Base-by-base conservation (phyloP, 2,113 vertebrate species). In the Brachyhypopomus gauderio region DNA sequence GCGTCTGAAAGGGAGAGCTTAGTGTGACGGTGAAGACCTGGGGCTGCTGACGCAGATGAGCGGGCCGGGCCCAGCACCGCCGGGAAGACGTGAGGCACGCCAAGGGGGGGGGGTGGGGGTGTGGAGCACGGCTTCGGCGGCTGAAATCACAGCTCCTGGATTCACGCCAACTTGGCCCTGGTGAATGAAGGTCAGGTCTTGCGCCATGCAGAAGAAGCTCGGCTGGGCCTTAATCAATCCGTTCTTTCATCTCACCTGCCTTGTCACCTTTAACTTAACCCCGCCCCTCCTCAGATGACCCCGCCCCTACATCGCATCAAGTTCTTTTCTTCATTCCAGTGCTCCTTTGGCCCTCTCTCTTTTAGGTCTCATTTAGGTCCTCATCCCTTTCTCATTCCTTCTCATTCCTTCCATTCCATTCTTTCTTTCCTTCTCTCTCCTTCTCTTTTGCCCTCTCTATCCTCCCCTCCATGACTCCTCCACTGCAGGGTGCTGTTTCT, bases 401-500 rank as follows among this genome's bases (percentile, higher is more conserved):
- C 30, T 30, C n/a, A n/a, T n/a, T 22, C 9, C 77, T 63, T 30
- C 52, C 45, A 22, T 23, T 27, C 27, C 34, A n/a, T 14, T 17
- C 22, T 70, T 14, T 62, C 30, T 56, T 17, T 66, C 22, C 75
- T 34, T 74, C 62, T 80, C 11, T 63, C 25, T 58, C 38, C 23
- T 22, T 73, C 55, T 25, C 75, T 79, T 75, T 81, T 83, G 58
- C 75, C 63, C 83, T 86, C 80, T 66, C 84, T 82, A 83, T 86
- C 80, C 88, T 90, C 87, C 86, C 86, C 84, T 84, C 84, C 72
- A 87, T 80, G 77, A 87, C 82, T 70, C 84, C 90, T 87, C 85
- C 81, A 83, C 74, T 82, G 83, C 56, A 58, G 77, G 67, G 82
- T 78, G 82, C 89, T 89, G 87, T 80, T 87, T 86, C 34, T 72